A percentile compares a stretch with the other conserved stretches of the same genome.
These are phyloP conservation scores for Chaenogobius annularis DNA, from an alignment of 2,113 vertebrate species.

Conservation along the genomic window DNA sequence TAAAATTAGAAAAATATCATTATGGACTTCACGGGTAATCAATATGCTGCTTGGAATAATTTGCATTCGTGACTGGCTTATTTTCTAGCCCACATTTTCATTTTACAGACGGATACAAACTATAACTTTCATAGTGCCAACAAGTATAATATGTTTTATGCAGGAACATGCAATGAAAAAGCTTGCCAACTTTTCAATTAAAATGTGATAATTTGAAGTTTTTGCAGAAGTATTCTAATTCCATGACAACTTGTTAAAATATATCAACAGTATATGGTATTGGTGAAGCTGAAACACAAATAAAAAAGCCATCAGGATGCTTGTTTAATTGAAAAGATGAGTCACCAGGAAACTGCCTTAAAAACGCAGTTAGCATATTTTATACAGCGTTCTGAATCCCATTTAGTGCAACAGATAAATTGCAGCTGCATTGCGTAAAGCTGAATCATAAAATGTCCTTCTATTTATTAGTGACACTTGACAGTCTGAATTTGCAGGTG, in stretches of 20 bases:
- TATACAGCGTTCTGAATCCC: background rate
- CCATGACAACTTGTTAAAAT: slow-evolving; percentile 35
- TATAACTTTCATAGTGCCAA: background rate
- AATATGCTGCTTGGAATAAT: too few relatives aligned
- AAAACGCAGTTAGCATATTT: slow-evolving; percentile 12
- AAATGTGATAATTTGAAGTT: background rate
- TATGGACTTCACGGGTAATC: too few relatives aligned
- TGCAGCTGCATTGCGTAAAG: background rate
- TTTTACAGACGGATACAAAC: background rate
- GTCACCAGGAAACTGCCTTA: background rate
- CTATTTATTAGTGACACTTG: slow-evolving; percentile 13
- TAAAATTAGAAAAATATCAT: too few relatives aligned
- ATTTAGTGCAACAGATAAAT: slow-evolving; percentile 16
- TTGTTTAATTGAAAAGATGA: slow-evolving; percentile 2
- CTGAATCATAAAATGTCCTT: slow-evolving; percentile 22
- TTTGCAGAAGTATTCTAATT: slow-evolving; percentile 18
- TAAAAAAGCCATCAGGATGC: slow-evolving; percentile 35
- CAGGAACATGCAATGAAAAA: background rate
- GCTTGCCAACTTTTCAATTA: background rate
- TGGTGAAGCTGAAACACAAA: slow-evolving; percentile 38
- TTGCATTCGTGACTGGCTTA: background rate
- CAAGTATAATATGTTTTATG: background rate
- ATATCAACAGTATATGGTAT: slow-evolving; percentile 33
- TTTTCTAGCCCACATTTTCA: background rate
- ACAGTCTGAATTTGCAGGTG: slow-evolving; percentile 8